Evolutionary conservation across 2,113 vertebrate genomes (phyloP), one percentile per base, ranked within the genome.

Genomic region (Benitochromis conjunctus): DNA sequence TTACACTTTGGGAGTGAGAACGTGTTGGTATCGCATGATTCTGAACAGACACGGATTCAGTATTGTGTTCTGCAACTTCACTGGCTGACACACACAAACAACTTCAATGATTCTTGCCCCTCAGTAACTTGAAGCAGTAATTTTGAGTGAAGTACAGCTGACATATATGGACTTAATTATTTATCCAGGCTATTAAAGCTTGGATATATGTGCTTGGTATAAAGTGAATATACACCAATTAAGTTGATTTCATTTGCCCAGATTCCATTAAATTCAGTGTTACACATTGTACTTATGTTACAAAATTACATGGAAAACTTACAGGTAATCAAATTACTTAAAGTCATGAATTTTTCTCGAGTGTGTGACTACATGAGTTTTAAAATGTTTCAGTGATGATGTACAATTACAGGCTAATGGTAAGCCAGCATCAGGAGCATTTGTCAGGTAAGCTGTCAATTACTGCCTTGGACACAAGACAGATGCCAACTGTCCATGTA

Each of bases 281-380:
- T 0, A 1, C 11, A 66, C 62, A 0, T 66, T 21, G 62, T 1
- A 2, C 11, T n/a, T 0, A 1, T 21, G 62, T 66, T 9, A 1
- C 11, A 66, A 2, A 66, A 66, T 66, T 41, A 66, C 62, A 66
- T 3, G 36, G 19, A 14, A 66, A 41, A 66, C 0, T 41, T 66
- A 21, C 19, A 66, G 19, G 11, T 41, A 0, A 41, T 21, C 36
- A 41, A 66, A 66, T 66, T 41, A 66, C 41, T n/a, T 38, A 43
- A 43, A 43, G 41, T 43, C 10, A 10, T 43, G 1, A 0, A 41
- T 66, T 7, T 41, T 16, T 41, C 10, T 41, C 11, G 38, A 11
- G 14, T 19, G 36, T 36, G 34, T 14, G 21, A 21, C 43, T 43
- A 24, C 36, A 1, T 14, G 7, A 43, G 66, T 18, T 74, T 48